phyloP scores from a whole-genome alignment of 2,888 invertebrate genomes.

The Andrena bicolor region DNA sequence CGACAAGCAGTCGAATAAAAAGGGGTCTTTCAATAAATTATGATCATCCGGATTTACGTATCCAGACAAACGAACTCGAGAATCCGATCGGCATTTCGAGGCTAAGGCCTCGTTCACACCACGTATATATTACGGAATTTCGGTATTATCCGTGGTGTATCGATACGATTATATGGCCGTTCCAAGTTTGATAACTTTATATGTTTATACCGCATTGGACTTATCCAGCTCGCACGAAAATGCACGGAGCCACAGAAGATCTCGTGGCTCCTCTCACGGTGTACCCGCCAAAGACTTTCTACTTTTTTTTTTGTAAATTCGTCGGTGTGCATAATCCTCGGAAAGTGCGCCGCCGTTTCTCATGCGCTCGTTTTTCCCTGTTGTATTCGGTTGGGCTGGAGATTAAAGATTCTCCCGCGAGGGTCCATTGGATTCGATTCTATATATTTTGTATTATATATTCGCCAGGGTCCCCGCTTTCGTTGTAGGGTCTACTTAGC shows the following conservation, averaged over 20 bases:
- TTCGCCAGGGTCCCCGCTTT: constrained; percentile 77
- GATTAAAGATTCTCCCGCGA: constrained; percentile 61
- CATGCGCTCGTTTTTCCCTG: constrained; percentile 50
- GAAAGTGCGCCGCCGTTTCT: constrained; percentile 40
- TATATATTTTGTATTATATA: constrained; percentile 78
- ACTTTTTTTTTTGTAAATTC: constrained; percentile 27
- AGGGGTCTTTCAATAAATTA: constrained; percentile 60
- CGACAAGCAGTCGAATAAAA: constrained; percentile 28
- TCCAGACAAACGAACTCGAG: constrained; percentile 49
- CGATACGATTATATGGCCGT: constrained; percentile 61
- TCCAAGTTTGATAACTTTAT: constrained; percentile 56
- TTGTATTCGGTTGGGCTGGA: constrained; percentile 14
- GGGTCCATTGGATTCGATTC: constrained; percentile 66
- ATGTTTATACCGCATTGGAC: constrained; percentile 10
- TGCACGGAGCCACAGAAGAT: background rate
- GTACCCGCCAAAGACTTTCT: constrained; percentile 18
- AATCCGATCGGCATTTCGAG: constrained; percentile 48
- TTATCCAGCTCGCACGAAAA: constrained; percentile 26
- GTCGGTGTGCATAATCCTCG: constrained; percentile 50
- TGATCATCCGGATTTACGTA: constrained; percentile 73
- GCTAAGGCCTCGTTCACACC: constrained; percentile 55
- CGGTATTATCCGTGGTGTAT: constrained; percentile 67
- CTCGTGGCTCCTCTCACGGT: constrained; percentile 32
- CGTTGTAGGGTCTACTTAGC: constrained; percentile 78
- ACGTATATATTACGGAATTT: constrained; percentile 68